Conservation (phyloP, 1,140 invertebrate species). For the Camponotus vicinus region DNA sequence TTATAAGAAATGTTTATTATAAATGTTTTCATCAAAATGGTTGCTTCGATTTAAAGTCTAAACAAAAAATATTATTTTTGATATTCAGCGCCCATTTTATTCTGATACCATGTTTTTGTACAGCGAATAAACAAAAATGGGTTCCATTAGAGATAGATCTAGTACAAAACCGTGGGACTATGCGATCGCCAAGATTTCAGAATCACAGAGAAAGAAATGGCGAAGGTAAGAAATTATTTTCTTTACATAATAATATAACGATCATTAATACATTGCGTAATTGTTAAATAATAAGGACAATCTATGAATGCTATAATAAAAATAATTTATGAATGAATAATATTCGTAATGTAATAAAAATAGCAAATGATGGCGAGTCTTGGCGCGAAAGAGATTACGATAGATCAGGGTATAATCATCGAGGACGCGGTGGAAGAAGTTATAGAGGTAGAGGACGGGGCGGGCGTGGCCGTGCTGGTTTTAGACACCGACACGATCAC, state of each 20-base stretch:
- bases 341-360: constrained; percentile 13
- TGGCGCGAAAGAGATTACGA: constrained; percentile 82
- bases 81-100: constrained; percentile 13
- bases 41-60: background rate
- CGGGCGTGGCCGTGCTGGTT: constrained; percentile 75
- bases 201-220: constrained; percentile 82
- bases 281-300: constrained; percentile 12
- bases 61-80: constrained; percentile 28
- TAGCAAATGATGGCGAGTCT: constrained; percentile 76
- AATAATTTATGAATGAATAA: background rate
- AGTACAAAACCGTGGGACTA: constrained; percentile 85
- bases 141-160: constrained; percentile 91
- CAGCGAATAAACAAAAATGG: constrained; percentile 91
- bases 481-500: constrained; percentile 82
- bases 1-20: no score
- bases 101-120: constrained; percentile 48
- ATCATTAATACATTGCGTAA: background rate
- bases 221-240: constrained; percentile 74
- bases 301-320: no score
- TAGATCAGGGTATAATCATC: constrained; percentile 78
- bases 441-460: constrained; percentile 81
- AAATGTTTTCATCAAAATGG: background rate
- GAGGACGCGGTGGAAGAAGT: constrained; percentile 78
- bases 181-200: constrained; percentile 83
- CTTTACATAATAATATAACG: background rate